A percentile compares a stretch with the other conserved stretches of the same genome.
Evolutionary conservation across 2,888 invertebrate genomes (phyloP).

Genomic region (Caenorhabditis sp.): DNA sequence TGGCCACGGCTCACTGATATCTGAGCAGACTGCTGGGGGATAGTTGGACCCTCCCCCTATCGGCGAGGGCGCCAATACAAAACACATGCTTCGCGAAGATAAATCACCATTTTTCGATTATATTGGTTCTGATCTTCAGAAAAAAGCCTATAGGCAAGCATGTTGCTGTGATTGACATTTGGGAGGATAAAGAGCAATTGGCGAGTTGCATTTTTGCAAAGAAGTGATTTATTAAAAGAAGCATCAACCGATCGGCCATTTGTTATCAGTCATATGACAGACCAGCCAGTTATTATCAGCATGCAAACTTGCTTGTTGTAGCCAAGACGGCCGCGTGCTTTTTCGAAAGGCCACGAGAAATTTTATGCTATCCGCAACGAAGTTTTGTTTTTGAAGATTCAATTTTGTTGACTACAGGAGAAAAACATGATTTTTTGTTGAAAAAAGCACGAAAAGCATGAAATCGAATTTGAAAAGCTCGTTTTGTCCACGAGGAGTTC

Average conservation of each 20-base stretch:
- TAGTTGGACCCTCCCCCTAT: constrained; percentile 31
- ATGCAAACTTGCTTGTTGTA: too few relatives aligned
- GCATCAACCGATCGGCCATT: neutral
- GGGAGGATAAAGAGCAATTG: constrained; percentile 10
- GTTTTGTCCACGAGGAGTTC: constrained; percentile 17
- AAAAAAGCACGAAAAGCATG: constrained; percentile 7
- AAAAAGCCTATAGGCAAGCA: constrained; percentile 6
- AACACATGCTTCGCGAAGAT: constrained; percentile 45
- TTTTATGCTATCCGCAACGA: too few relatives aligned
- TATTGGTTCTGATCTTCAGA: constrained; percentile 24
- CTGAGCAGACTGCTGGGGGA: constrained; percentile 19
- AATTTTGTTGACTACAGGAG: too few relatives aligned
- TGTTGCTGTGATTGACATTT: constrained; percentile 37
- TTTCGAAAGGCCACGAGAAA: too few relatives aligned
- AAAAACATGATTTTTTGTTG: too few relatives aligned
- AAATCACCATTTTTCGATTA: constrained; percentile 27
- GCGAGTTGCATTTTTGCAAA: constrained; percentile 9
- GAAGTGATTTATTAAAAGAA: too few relatives aligned
- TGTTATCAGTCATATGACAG: constrained; percentile 5
- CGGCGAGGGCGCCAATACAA: constrained; percentile 17
- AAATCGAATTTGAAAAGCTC: constrained; percentile 6
- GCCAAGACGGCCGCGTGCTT: too few relatives aligned
- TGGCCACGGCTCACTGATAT: constrained; percentile 32
- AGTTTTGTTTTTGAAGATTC: too few relatives aligned
- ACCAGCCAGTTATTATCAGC: too few relatives aligned